Base-by-base conservation (phyloP, 2,113 vertebrate species). In the Microcebus tavaratra region DNA sequence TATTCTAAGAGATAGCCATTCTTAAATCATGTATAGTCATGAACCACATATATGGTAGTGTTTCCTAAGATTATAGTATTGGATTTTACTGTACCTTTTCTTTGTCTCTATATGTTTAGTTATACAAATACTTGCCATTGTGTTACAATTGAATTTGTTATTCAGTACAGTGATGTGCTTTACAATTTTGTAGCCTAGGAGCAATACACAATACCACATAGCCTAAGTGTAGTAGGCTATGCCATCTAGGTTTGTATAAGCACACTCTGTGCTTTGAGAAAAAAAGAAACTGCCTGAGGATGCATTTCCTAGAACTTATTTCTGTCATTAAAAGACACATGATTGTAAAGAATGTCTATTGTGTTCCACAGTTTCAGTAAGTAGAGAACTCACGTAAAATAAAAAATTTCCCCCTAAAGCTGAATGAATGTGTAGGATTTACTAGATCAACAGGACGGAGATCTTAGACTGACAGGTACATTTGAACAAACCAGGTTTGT, bases 401-500 rank as follows among this genome's bases (percentile, higher is more conserved):
- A 3, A 0, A 2, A 6, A 27, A 2, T 0, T 72, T 8, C 55
- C 21, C 13, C 23, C 0, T 0, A 2, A 48, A 8, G 6, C 39
- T 50, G 25, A 42, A 36, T 29, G 78, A 6, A 18, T 61, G 10
- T 72, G 21, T 72, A 72, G n/a, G 36, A 39, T 7, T 59, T 55
- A 78, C 6, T 39, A 18, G 12, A 36, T 6, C 61, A 39, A 7
- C 6, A 65, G n/a, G 21, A 63, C 23, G 65, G 29, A 48, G 15
- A 5, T 15, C 39, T 73, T 39, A 36, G 18, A 48, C 50, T 61
- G 72, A 70, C 59, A 29, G 9, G 9, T 70, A 10, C n/a, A 57
- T 20, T 20, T 0, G 21, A 31, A 18, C 9, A 9, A 48, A 68
- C 7, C 5, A 59, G 1, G 36, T 61, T 34, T 36, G 0, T 27